Evolutionary conservation across 2,113 vertebrate species (phyloP).

Genomic region (Thymallus thymallus): DNA sequence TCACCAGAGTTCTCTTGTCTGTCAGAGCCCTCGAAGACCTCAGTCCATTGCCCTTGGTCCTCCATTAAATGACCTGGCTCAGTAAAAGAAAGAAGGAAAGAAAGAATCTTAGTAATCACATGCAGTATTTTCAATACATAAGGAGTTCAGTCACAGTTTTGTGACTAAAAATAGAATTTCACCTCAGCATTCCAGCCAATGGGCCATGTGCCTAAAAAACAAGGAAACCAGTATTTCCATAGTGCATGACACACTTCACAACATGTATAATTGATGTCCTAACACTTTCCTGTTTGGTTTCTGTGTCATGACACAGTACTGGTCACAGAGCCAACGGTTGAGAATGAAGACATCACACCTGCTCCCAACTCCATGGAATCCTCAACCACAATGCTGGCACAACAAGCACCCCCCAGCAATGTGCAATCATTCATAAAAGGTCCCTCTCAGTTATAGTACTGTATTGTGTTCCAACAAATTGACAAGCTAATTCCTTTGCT

Average conservation of each 20-base stretch:
- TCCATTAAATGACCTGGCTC: constrained; percentile 62
- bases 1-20: neutral
- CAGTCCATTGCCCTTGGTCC: constrained; percentile 60
- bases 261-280: neutral
- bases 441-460: too few species aligned
- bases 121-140: neutral
- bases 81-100: neutral
- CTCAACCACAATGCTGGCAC: too few species aligned
- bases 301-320: neutral
- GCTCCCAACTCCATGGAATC: neutral
- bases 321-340: too few species aligned
- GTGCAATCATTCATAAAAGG: too few species aligned
- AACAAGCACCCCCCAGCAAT: too few species aligned
- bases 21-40: constrained; percentile 52
- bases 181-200: neutral
- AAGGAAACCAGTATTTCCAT: constrained; percentile 39
- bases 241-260: constrained; percentile 1
- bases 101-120: neutral
- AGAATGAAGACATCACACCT: too few species aligned
- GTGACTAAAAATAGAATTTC: constrained; percentile 11
- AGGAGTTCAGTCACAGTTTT: neutral
- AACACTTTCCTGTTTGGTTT: neutral
- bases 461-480: too few species aligned
- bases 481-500: too few species aligned
- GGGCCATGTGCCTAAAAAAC: constrained; percentile 10